Base-by-base conservation (phyloP, 2,797 vertebrate genomes). In the Adelosebastes latens region DNA sequence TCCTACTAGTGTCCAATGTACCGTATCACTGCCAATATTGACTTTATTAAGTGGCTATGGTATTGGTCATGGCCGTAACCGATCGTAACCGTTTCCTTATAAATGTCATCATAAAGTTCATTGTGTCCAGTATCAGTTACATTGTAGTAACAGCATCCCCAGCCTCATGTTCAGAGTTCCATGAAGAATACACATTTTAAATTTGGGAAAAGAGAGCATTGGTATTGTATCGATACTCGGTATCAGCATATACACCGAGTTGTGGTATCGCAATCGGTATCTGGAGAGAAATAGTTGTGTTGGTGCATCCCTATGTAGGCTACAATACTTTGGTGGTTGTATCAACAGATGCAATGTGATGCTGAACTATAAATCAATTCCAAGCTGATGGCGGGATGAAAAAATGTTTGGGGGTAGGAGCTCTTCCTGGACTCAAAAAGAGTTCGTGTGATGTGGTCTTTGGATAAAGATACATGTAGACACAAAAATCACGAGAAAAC, bases 391-490 rank as follows among this genome's bases (percentile, higher is more conserved):
- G 18, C 32, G 3, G 32, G 8, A 32, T 32, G 32, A 32, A 32
- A 32, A 32, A 32, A 32, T 32, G 32, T 46, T 46, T 46, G 8
- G 0, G 0, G 42, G 42, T 49, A 49, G 42, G 0, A 46, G 42
- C 16, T 16, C 42, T 46, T 46, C 42, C 42, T 0, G 42, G 16
- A 46, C 42, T 46, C 42, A 46, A 46, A 46, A 46, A 46, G 42
- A 46, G 42, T 46, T 46, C 18, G 0, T 42, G 39, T 42, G 0
- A 46, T 0, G 42, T 46, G 1, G 2, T 46, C 42, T 18, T 46
- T 46, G 42, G 0, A 46, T 46, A 46, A 46, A 49, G 0, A 49
- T 49, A 20, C 46, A 49, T 49, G 46, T 8, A 49, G 7, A 49
- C 46, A 49, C 7, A 49, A 20, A 49, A 49, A 49, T 20, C 16